These are phyloP conservation scores for Furcifer pardalis DNA, from an alignment of 2,797 vertebrate species.

Conservation along the genomic window DNA sequence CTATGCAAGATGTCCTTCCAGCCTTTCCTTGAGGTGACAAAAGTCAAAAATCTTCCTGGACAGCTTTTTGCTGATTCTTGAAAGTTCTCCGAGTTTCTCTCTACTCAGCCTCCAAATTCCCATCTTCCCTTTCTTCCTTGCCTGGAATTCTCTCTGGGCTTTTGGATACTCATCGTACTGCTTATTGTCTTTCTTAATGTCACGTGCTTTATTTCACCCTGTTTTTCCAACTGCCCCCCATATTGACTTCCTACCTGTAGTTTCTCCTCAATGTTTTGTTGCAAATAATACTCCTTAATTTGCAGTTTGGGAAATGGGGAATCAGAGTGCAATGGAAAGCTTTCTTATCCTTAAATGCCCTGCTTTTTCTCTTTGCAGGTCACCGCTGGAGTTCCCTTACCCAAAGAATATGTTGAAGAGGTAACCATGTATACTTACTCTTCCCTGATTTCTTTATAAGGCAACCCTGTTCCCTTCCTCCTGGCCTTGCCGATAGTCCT, in stretches of 20 bases:
- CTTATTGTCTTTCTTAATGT: not conserved
- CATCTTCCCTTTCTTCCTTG: not conserved
- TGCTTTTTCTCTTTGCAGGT: slow-evolving; percentile 77
- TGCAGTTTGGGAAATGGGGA: not conserved
- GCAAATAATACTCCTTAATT: not conserved
- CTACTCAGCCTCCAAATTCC: too few species aligned
- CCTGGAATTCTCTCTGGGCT: not conserved
- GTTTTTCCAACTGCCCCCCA: not conserved
- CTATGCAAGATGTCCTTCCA: too few species aligned
- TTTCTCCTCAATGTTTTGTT: not conserved
- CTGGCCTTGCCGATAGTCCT: not conserved
- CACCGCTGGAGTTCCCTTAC: slow-evolving; percentile 91
- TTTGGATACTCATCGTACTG: not conserved
- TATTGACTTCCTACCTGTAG: not conserved
- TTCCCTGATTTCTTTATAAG: not conserved
- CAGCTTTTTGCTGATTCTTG: not conserved
- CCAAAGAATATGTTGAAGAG: slow-evolving; percentile 92
- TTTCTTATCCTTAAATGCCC: not conserved
- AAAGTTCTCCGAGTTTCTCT: not conserved
- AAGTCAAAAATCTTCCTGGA: not conserved
- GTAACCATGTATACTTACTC: slow-evolving; percentile 72
- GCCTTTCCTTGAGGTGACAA: not conserved
- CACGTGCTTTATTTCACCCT: not conserved
- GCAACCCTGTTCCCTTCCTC: not conserved
- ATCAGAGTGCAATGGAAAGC: not conserved